phyloP scores from a whole-genome alignment of 64 coral and sea anemone genomes.

The Montipora sp. region DNA sequence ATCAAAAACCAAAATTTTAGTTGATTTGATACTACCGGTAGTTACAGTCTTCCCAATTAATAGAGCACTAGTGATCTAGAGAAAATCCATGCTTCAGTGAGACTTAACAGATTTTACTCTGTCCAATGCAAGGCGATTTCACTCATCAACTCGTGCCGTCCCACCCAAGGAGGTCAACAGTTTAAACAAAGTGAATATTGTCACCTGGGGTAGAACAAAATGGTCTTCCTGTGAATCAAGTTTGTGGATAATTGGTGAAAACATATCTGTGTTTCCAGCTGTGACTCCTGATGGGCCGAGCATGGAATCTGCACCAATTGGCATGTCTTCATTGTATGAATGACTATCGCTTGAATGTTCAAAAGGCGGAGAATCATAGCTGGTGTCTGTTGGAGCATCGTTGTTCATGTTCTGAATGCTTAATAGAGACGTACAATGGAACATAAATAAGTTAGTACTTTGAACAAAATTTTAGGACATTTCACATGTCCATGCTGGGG shows the following conservation, averaged over 20 bases:
- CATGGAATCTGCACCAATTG: neutral
- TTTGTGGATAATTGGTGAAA: conserved; percentile 4
- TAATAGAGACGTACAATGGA: neutral
- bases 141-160: no score
- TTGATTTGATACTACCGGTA: no score
- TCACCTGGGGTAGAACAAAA: conserved; percentile 27
- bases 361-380: neutral
- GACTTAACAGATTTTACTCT: no score
- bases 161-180: no score
- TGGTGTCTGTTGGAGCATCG: neutral
- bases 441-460: no score
- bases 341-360: neutral
- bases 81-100: no score
- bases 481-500: no score
- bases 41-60: no score
- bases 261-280: neutral
- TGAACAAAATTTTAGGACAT: no score
- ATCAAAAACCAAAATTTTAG: no score
- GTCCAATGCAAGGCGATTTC: no score
- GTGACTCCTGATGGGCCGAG: neutral
- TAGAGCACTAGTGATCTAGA: no score
- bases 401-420: neutral
- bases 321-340: neutral
- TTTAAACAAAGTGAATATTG: neutral
- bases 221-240: conserved; percentile 22